phyloP scores from a whole-genome alignment of 2,113 vertebrate species.

The Emydura subglobosa region DNA sequence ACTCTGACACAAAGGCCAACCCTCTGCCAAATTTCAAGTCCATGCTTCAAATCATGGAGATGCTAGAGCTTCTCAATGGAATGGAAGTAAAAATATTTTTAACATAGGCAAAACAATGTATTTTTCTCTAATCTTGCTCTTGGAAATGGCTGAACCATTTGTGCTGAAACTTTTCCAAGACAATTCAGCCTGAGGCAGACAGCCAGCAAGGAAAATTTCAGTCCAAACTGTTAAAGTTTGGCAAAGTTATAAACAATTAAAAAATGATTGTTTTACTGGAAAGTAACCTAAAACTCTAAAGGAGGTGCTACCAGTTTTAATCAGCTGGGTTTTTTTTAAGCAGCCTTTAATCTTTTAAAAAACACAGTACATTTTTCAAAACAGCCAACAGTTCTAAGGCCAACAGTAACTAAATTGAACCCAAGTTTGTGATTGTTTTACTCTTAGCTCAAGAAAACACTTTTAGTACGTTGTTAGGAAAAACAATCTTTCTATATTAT shows the following conservation, averaged over 20 bases:
- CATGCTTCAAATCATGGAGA: background rate
- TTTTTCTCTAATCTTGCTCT: background rate
- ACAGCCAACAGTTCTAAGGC: background rate
- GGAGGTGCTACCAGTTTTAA: background rate
- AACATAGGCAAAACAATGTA: background rate
- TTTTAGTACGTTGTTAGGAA: background rate
- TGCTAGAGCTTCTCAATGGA: background rate
- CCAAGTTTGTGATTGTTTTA: background rate
- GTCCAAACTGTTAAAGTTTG: background rate
- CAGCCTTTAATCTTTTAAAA: background rate
- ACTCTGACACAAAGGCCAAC: background rate
- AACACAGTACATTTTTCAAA: background rate
- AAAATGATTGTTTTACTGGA: background rate
- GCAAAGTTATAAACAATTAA: background rate
- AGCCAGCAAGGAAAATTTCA: background rate
- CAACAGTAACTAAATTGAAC: background rate
- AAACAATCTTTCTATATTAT: background rate
- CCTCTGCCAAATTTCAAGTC: background rate
- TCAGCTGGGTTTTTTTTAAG: background rate
- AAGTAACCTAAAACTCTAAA: background rate
- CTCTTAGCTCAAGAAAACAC: background rate
- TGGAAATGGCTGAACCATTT: background rate
- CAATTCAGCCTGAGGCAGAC: slow-evolving; percentile 27
- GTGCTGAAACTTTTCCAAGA: slow-evolving; percentile 35
- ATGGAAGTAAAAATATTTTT: background rate